Evolutionary conservation across 2,888 invertebrate genomes (phyloP), one percentile per base, ranked within the genome.

Genomic region (Biston betularia): DNA sequence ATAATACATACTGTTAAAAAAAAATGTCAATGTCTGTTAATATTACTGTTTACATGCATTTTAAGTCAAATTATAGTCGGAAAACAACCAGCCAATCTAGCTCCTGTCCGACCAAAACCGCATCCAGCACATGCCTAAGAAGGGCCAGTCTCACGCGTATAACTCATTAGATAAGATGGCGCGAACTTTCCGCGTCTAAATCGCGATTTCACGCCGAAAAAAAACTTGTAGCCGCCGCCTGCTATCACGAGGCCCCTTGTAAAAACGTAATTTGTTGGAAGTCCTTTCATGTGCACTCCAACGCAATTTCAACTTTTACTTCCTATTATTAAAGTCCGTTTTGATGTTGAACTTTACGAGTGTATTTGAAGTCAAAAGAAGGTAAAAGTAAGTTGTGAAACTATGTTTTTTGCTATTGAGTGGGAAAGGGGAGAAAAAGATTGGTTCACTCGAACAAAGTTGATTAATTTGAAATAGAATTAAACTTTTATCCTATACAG

Each of bases 91-190:
- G 52, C 38, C 38, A n/a, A 53, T 38, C 6, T n/a, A 34, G 12
- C 4, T 1, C 11, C 6, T 33, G 14, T 65, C 56, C 65, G 61
- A 52, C 46, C 14, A 57, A 61, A 61, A 40, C 10, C 2, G n/a
- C 0, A 40, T 11, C 4, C 8, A 11, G 7, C 40, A 40, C 62
- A 69, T 70, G 70, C 64, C 74, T 71, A 73, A 75, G 69, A 69
- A 61, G 49, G 58, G 65, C 72, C 73, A 68, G 46, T 48, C 50
- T 53, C 54, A 44, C 70, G 48, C 71, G 76, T 75, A 78, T 80
- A 80, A 83, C 77, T 84, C 82, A 83, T 84, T 81, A 81, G 82
- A 80, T 80, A 83, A 80, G 78, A 74, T 73, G 70, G 65, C 66
- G 70, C 69, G 69, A 71, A 71, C 63, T 69, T 71, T 69, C 55